Percentiles rank a stretch among this genome's conserved stretches.
These are phyloP conservation scores for Poecile atricapillus DNA, from an alignment of 2,113 vertebrate species.

Conservation along the genomic window DNA sequence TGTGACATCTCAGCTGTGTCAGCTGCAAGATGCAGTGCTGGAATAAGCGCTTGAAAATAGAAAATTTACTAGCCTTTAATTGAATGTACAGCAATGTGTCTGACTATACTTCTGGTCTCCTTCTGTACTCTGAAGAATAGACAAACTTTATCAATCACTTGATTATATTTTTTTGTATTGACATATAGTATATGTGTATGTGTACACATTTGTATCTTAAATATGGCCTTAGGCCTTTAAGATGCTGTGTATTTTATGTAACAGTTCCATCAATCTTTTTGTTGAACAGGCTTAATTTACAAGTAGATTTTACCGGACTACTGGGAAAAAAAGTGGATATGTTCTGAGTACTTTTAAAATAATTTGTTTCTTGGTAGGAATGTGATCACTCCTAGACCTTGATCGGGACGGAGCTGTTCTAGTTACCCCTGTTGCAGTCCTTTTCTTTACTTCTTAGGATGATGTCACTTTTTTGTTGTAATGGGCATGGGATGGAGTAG, in stretches of 20 bases:
- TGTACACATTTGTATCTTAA: neutral
- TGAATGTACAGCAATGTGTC: neutral
- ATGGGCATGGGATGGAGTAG: neutral
- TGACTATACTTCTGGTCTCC: neutral
- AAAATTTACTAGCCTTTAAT: neutral
- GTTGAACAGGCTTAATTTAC: neutral
- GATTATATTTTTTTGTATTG: neutral
- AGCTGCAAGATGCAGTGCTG: neutral
- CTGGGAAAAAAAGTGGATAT: neutral
- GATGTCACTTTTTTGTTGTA: neutral
- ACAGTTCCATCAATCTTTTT: neutral
- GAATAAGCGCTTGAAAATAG: neutral
- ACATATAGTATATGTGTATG: neutral
- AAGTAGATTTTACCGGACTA: neutral
- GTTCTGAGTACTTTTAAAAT: neutral
- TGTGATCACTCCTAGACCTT: neutral
- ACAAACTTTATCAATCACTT: neutral
- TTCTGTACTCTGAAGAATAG: neutral
- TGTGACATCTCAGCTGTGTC: neutral
- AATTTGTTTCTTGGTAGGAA: neutral
- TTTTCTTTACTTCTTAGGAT: neutral
- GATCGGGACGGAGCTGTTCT: neutral
- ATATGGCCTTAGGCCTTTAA: neutral
- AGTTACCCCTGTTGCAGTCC: neutral
- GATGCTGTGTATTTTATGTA: neutral